A percentile compares a stretch with the other conserved stretches of the same genome.
phyloP scores from a whole-genome alignment of 1,140 invertebrate species.

The Drosophila miranda region DNA sequence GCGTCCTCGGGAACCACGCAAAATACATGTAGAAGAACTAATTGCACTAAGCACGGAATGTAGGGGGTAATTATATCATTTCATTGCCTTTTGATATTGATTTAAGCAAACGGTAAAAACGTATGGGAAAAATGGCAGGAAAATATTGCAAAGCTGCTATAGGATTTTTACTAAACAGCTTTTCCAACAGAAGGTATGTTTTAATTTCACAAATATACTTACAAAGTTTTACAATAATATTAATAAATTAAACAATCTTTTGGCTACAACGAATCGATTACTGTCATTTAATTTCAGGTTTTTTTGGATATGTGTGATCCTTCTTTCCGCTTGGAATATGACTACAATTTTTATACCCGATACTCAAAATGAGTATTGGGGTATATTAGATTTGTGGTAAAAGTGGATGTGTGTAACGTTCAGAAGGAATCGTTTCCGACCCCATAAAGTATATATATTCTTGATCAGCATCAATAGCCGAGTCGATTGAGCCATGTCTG shows the following conservation, averaged over 20 bases:
- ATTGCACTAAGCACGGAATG: slow-evolving; percentile 7
- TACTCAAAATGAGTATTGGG: too few species aligned
- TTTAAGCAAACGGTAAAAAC: background rate
- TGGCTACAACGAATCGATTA: background rate
- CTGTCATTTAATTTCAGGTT: slow-evolving; percentile 23
- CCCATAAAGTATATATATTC: too few species aligned
- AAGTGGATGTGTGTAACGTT: too few species aligned
- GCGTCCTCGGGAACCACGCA: too few species aligned
- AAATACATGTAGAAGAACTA: background rate
- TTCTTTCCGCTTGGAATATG: slow-evolving; percentile 58
- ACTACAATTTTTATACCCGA: slow-evolving; percentile 59
- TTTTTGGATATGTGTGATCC: slow-evolving; percentile 52
- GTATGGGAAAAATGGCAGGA: slow-evolving; percentile 7
- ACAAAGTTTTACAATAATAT: background rate
- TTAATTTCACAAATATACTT: background rate
- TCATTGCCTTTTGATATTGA: slow-evolving; percentile 1
- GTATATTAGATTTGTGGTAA: too few species aligned
- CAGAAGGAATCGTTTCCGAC: too few species aligned
- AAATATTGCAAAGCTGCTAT: slow-evolving; percentile 3
- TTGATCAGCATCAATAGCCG: too few species aligned
- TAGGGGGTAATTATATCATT: background rate
- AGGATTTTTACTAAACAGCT: slow-evolving; percentile 6
- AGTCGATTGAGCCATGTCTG: too few species aligned
- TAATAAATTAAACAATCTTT: too few species aligned
- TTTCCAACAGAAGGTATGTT: slow-evolving; percentile 42